Evolutionary conservation across 2,113 vertebrate species (phyloP).

Genomic region (Percina caprodes): DNA sequence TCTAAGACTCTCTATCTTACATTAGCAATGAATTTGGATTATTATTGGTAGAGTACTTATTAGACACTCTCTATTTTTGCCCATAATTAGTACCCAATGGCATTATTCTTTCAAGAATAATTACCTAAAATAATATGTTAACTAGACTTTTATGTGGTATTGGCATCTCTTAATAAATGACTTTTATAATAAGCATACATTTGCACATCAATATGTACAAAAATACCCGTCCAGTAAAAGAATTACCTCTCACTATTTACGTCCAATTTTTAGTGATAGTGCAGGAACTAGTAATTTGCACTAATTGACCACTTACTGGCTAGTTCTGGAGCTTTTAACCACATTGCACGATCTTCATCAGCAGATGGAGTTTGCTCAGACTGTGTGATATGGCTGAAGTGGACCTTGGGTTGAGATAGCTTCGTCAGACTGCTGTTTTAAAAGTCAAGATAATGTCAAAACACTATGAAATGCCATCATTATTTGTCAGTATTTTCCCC

Average conservation of each 20-base stretch:
- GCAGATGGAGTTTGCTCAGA: not conserved
- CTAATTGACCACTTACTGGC: not conserved
- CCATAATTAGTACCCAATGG: not conserved
- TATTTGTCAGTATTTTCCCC: conserved; percentile 25
- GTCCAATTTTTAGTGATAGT: not conserved
- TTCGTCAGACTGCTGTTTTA: conserved; percentile 17
- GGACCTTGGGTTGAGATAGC: conserved; percentile 4
- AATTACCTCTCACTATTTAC: not conserved
- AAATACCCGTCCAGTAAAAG: not conserved
- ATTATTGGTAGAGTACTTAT: not conserved
- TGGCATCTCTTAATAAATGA: not conserved
- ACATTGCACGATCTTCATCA: not conserved
- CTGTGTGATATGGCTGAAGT: not conserved
- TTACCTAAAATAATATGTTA: not conserved
- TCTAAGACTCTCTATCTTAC: not conserved
- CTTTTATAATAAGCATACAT: not conserved
- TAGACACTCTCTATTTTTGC: not conserved
- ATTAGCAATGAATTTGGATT: not conserved
- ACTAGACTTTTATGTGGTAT: not conserved
- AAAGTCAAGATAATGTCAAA: conserved; percentile 20
- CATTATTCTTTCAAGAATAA: not conserved
- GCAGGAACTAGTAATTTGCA: not conserved
- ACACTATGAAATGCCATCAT: conserved; percentile 7
- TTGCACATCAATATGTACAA: not conserved
- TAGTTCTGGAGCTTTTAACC: not conserved